These are phyloP conservation scores for Ostrea denselamellosa DNA, from an alignment of 1,140 invertebrate species.

Conservation along the genomic window DNA sequence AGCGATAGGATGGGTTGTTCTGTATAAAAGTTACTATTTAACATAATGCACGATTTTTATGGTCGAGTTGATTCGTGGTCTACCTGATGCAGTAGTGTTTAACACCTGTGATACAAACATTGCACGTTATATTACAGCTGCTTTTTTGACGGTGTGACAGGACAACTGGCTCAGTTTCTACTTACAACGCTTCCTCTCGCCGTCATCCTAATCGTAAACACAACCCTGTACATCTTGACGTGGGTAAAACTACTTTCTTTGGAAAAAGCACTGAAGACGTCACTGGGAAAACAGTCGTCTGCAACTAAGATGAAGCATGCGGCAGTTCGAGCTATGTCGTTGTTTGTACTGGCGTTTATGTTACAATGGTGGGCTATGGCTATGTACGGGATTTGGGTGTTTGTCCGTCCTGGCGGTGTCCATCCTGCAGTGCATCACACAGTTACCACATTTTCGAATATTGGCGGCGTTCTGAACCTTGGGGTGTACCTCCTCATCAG, in stretches of 20 bases:
- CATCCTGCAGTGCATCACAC: slow-evolving; percentile 46
- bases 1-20: too few species aligned
- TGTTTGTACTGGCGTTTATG: slow-evolving; percentile 48
- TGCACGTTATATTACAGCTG: slow-evolving; percentile 38
- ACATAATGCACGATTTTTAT: too few species aligned
- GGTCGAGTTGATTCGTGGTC: background rate
- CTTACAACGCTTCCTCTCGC: slow-evolving; percentile 52
- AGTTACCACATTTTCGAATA: slow-evolving; percentile 55
- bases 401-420: background rate
- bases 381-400: slow-evolving; percentile 45
- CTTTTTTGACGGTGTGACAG: slow-evolving; percentile 55
- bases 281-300: slow-evolving; percentile 46
- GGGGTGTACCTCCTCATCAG: slow-evolving; percentile 47
- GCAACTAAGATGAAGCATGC: slow-evolving; percentile 41
- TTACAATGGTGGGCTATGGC: slow-evolving; percentile 54
- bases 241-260: slow-evolving; percentile 47
- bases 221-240: slow-evolving; percentile 46
- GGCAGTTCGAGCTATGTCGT: slow-evolving; percentile 49
- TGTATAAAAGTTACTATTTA: too few species aligned
- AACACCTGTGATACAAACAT: background rate
- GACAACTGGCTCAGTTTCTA: slow-evolving; percentile 40
- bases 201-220: slow-evolving; percentile 45
- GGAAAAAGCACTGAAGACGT: slow-evolving; percentile 28
- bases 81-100: background rate
- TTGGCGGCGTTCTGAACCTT: slow-evolving; percentile 49